phyloP scores from a whole-genome alignment of 2,113 vertebrate genomes.

The Clupea harengus region DNA sequence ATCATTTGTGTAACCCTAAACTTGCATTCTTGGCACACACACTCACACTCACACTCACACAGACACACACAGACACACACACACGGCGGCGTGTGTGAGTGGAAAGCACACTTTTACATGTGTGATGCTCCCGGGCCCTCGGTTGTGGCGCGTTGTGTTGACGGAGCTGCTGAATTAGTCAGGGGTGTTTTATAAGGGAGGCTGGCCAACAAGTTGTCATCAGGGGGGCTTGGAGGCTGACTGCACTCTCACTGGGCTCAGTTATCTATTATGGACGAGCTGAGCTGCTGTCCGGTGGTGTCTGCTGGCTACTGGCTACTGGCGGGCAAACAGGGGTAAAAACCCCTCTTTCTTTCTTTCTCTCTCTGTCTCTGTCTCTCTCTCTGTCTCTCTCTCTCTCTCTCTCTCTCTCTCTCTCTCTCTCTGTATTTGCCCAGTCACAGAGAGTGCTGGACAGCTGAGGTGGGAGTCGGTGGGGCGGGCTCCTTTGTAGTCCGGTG shows the following conservation, averaged over 20 bases:
- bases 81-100: neutral
- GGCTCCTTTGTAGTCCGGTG: constrained; percentile 51
- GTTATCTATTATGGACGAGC: constrained; percentile 40
- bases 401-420: constrained; percentile 24
- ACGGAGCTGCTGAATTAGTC: constrained; percentile 55
- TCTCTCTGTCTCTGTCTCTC: constrained; percentile 45
- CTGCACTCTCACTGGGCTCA: constrained; percentile 26
- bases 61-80: constrained; percentile 21
- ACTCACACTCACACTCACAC: constrained; percentile 30
- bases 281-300: constrained; percentile 19
- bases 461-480: constrained; percentile 10
- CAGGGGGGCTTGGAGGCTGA: constrained; percentile 28
- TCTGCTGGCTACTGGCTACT: constrained; percentile 15
- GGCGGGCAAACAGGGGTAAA: constrained; percentile 24
- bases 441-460: constrained; percentile 27
- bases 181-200: constrained; percentile 55
- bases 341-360: constrained; percentile 18
- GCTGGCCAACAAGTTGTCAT: constrained; percentile 62
- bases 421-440: neutral
- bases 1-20: constrained; percentile 12
- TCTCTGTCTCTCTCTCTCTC: constrained; percentile 18
- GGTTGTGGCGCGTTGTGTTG: neutral
- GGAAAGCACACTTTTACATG: neutral
- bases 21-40: constrained; percentile 7
- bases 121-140: constrained; percentile 4